Percentiles rank a stretch among this genome's conserved stretches.
These are phyloP conservation scores for Laspeyria flexula DNA, from an alignment of 2,888 invertebrate genomes.

Conservation along the genomic window DNA sequence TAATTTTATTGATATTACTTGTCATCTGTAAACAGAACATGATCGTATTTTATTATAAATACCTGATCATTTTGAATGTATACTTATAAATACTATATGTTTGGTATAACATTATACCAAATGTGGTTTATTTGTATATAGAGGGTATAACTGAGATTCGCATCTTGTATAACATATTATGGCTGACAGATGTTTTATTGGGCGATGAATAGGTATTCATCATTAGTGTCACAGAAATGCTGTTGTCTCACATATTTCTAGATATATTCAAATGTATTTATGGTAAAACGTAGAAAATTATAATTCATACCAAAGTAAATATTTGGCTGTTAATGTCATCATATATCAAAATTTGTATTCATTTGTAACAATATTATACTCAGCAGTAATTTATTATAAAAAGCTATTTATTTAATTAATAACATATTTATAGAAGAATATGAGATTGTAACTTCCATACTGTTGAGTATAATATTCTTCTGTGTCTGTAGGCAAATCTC, in stretches of 20 bases:
- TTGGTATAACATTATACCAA: constrained; percentile 43
- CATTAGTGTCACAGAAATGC: constrained; percentile 44
- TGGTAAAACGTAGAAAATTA: constrained; percentile 48
- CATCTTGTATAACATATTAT: constrained; percentile 35
- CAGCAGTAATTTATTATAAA: constrained; percentile 18
- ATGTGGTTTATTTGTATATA: constrained; percentile 56
- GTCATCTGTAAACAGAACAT: constrained; percentile 30
- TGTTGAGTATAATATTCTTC: constrained; percentile 37
- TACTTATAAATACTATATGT: constrained; percentile 18
- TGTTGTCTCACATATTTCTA: constrained; percentile 46
- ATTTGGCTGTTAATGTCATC: constrained; percentile 62
- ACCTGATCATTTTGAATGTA: constrained; percentile 15
- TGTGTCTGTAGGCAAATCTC: constrained; percentile 37
- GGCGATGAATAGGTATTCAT: constrained; percentile 41
- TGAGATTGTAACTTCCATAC: constrained; percentile 18
- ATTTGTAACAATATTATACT: constrained; percentile 36
- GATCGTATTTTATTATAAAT: constrained; percentile 15
- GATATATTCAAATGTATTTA: constrained; percentile 51
- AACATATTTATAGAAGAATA: constrained; percentile 5
- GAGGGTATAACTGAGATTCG: constrained; percentile 44
- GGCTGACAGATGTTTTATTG: constrained; percentile 36
- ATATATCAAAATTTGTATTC: constrained; percentile 56
- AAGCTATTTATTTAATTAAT: constrained; percentile 7
- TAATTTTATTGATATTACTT: constrained; percentile 16
- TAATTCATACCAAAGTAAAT: constrained; percentile 65